Evolutionary conservation across 1,140 invertebrate genomes (phyloP).

Genomic region (Drosophila orena): DNA sequence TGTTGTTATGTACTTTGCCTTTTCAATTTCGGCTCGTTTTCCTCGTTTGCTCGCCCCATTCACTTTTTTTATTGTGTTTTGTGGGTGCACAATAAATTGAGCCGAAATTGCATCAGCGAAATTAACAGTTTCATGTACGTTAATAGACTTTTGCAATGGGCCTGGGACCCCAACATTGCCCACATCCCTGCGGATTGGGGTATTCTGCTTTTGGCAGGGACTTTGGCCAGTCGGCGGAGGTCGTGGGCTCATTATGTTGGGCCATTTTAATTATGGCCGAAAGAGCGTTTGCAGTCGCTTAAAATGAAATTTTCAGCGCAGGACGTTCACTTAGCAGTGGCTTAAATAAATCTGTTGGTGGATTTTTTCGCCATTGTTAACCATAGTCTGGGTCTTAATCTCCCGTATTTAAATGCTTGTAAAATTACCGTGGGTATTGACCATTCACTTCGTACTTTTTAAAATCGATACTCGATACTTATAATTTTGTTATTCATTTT

Average conservation of each 20-base stretch:
- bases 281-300: constrained; percentile 40
- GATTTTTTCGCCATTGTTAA: not conserved
- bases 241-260: constrained; percentile 53
- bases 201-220: constrained; percentile 8
- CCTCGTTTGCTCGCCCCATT: constrained; percentile 42
- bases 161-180: constrained; percentile 10
- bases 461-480: no score
- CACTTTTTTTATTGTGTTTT: constrained; percentile 52
- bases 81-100: constrained; percentile 83
- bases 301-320: constrained; percentile 42
- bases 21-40: constrained; percentile 78
- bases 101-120: constrained; percentile 80
- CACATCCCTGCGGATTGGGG: not conserved
- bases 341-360: constrained; percentile 13
- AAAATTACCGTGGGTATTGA: not conserved
- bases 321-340: constrained; percentile 17
- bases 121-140: constrained; percentile 82
- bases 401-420: not conserved
- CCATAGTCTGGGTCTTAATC: not conserved
- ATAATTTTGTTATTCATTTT: no score
- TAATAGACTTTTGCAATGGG: constrained; percentile 75
- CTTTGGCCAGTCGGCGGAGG: not conserved
- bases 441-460: no score
- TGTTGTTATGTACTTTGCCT: constrained; percentile 82
- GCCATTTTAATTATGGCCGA: constrained; percentile 57